These are phyloP conservation scores for Enteromius trimaculatus DNA, from an alignment of 2,797 vertebrate species.

Conservation along the genomic window DNA sequence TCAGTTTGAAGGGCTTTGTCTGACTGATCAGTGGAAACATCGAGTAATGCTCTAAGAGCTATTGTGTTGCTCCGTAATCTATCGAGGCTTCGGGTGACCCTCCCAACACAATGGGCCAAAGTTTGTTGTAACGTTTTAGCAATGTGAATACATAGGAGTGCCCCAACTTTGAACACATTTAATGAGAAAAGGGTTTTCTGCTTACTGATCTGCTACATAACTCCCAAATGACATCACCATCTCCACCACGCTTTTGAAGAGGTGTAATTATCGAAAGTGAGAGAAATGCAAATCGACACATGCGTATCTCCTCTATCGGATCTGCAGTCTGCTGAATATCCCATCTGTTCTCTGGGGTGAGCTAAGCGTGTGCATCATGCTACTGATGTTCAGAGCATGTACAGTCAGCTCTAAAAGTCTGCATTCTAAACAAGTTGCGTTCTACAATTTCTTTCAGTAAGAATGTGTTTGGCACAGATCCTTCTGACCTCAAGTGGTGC, in stretches of 20 bases:
- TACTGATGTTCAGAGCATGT: neutral
- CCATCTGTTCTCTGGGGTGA: conserved; percentile 6
- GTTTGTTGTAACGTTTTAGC: conserved; percentile 17
- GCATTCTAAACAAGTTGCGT: neutral
- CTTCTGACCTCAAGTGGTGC: too few relatives aligned
- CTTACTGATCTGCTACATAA: conserved; percentile 28
- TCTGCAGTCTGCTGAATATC: neutral
- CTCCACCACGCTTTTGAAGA: neutral
- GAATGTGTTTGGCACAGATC: too few relatives aligned
- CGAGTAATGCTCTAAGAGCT: conserved; percentile 41
- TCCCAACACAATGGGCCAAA: conserved; percentile 37
- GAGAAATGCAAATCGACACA: conserved; percentile 17
- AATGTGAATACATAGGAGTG: conserved; percentile 36
- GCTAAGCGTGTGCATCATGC: neutral
- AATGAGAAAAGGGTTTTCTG: conserved; percentile 21
- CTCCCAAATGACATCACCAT: conserved; percentile 31
- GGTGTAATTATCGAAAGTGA: neutral
- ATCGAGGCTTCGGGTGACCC: conserved; percentile 29
- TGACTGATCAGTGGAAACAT: conserved; percentile 40
- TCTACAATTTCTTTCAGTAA: too few relatives aligned
- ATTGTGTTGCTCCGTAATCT: conserved; percentile 44
- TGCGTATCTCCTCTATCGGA: neutral
- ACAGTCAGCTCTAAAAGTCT: neutral
- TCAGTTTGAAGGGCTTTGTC: conserved; percentile 36
- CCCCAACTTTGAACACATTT: conserved; percentile 6